Evolutionary conservation across 35 echinoderm and acorn worm genomes (phyloP).

Genomic region (Strongylocentrotus purpuratus): DNA sequence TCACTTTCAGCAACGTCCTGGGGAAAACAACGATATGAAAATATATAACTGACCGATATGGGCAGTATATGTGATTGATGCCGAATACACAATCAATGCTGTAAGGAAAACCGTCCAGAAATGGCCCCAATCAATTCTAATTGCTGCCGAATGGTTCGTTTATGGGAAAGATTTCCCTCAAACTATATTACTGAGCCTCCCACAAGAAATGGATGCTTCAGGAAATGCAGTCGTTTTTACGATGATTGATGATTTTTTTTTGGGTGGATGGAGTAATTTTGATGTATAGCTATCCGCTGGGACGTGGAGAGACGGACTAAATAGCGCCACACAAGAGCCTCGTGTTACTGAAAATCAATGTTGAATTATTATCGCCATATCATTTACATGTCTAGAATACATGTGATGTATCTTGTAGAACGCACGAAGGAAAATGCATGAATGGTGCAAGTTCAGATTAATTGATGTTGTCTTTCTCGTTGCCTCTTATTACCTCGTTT

Average conservation of each 20-base stretch:
- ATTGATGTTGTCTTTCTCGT: no score
- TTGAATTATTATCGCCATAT: not conserved
- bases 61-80: not conserved
- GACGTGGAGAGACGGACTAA: not conserved
- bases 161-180: not conserved
- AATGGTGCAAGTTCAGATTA: no score
- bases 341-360: not conserved
- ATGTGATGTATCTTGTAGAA: no score
- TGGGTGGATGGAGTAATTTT: constrained; percentile 1
- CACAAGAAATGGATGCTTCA: not conserved
- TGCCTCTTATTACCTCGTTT: no score
- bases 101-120: not conserved
- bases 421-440: no score
- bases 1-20: not conserved
- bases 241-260: not conserved
- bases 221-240: not conserved
- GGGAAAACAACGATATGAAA: not conserved
- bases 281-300: not conserved
- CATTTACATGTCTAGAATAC: not conserved
- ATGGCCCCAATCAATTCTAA: not conserved
- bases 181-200: not conserved
- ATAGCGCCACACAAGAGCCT: not conserved
- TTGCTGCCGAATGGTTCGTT: not conserved
- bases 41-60: not conserved
- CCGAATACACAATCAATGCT: not conserved